Evolutionary conservation across 1,140 invertebrate species (phyloP).

Genomic region (Battus philenor): DNA sequence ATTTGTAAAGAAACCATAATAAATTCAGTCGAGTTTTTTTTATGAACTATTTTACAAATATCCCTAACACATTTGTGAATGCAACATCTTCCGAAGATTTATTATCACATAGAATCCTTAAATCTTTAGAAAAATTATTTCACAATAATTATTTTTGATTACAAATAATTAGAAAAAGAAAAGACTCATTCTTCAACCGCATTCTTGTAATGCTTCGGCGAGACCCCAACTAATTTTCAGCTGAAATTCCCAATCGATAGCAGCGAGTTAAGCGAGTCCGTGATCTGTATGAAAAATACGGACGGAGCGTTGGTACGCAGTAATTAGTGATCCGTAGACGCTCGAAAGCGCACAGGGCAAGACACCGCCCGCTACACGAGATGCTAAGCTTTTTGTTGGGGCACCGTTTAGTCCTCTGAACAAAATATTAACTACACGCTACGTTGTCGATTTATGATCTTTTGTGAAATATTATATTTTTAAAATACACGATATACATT

Average conservation of each 20-base stretch:
- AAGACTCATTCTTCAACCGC: conserved; percentile 25
- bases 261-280: conserved; percentile 40
- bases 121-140: conserved; percentile 16
- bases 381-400: conserved; percentile 1
- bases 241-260: conserved; percentile 52
- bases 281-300: conserved; percentile 66
- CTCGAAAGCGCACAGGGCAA: conserved; percentile 20
- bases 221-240: conserved; percentile 36
- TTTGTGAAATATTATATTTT: no score
- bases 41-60: no score
- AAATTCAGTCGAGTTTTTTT: no score
- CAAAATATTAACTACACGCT: not conserved
- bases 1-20: no score
- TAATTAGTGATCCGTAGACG: conserved; percentile 51
- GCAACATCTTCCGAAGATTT: no score
- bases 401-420: not conserved
- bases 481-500: no score
- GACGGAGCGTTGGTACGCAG: conserved; percentile 40
- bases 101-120: no score
- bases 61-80: no score
- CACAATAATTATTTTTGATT: no score
- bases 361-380: conserved; percentile 1
- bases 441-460: not conserved
- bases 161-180: conserved; percentile 16
- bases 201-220: conserved; percentile 40